These are phyloP conservation scores for Acrobasis suavella DNA, from an alignment of 2,888 invertebrate genomes.

Conservation along the genomic window DNA sequence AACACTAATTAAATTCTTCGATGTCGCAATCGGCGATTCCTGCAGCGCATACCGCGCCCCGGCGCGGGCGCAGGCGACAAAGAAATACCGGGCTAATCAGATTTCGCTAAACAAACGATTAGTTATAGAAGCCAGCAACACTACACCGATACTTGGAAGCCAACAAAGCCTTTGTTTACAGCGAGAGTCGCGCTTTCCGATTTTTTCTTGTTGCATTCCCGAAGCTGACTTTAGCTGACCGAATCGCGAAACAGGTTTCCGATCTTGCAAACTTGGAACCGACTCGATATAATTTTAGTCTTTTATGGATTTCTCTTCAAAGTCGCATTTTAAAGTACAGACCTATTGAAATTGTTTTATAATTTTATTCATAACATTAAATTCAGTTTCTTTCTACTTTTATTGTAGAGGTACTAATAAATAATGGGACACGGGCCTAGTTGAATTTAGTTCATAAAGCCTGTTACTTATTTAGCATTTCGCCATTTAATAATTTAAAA, in stretches of 20 bases:
- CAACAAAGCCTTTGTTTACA: slow-evolving; percentile 79
- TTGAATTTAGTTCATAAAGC: too few species aligned
- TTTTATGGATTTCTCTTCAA: slow-evolving; percentile 13
- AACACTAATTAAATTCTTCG: slow-evolving; percentile 10
- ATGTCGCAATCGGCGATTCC: slow-evolving; percentile 17
- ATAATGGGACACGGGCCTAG: too few species aligned
- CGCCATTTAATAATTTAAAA: too few species aligned
- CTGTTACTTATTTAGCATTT: too few species aligned
- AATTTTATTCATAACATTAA: not conserved
- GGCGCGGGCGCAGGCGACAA: slow-evolving; percentile 31
- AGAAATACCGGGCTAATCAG: slow-evolving; percentile 56
- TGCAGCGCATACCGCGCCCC: slow-evolving; percentile 11
- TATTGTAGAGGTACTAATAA: too few species aligned
- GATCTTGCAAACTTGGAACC: slow-evolving; percentile 28
- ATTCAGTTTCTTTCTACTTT: too few species aligned
- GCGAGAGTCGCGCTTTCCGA: slow-evolving; percentile 54
- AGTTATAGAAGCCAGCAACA: slow-evolving; percentile 74
- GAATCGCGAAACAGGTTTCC: slow-evolving; percentile 67
- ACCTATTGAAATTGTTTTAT: slow-evolving; percentile 3
- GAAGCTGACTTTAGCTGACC: slow-evolving; percentile 56
- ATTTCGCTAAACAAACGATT: slow-evolving; percentile 68
- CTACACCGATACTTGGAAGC: slow-evolving; percentile 76
- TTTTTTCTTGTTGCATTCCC: slow-evolving; percentile 73
- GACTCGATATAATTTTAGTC: slow-evolving; percentile 19
- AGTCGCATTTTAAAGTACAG: not conserved